Evolutionary conservation across 2,888 invertebrate species (phyloP), one percentile per base, ranked within the genome.

Genomic region (Elysia crispata): DNA sequence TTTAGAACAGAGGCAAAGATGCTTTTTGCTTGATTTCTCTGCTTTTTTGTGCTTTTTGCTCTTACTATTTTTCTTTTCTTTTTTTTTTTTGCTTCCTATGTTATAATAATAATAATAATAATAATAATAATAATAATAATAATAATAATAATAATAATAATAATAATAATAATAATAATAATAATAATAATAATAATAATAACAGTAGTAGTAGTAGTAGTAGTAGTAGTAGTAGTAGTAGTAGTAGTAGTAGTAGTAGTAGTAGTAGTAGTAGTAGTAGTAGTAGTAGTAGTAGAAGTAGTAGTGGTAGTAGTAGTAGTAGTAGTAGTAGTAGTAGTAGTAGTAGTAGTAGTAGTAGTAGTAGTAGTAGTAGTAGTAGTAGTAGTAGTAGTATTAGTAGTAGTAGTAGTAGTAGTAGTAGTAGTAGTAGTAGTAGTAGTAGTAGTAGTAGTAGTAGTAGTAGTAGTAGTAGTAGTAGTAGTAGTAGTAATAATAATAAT

Each of bases 211-310:
- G 62, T 75, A 33, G 62, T 62, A 33, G 49, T 33, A 62, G 25
- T 75, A 62, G 60, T 75, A 62, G 73, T 73, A 33, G 62, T 75
- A 33, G 33, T 60, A n/a, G 62, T 60, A 33, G 62, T 75, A 62
- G 62, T 75, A 62, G 62, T 60, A 33, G 62, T 75, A 62, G 31
- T 75, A 33, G 60, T 30, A 33, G 75, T 75, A 62, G 33, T 75
- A 75, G 62, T 75, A 62, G 62, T 75, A 62, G 62, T 30, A 62
- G 62, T 75, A 62, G 75, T 75, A 62, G 75, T 62, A 62, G 75
- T 75, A 62, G 62, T 31, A 33, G 75, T 62, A 62, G 62, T 54
- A 54, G 73, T 54, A 54, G 54, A 25, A 62, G 62, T 62, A 62
- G 75, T 30, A 62, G 33, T 62, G 25, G 31, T 62, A 62, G 75